Evolutionary conservation across 2,797 vertebrate species (phyloP), one percentile per base, ranked within the genome.

Genomic region (Myioborus miniatus): DNA sequence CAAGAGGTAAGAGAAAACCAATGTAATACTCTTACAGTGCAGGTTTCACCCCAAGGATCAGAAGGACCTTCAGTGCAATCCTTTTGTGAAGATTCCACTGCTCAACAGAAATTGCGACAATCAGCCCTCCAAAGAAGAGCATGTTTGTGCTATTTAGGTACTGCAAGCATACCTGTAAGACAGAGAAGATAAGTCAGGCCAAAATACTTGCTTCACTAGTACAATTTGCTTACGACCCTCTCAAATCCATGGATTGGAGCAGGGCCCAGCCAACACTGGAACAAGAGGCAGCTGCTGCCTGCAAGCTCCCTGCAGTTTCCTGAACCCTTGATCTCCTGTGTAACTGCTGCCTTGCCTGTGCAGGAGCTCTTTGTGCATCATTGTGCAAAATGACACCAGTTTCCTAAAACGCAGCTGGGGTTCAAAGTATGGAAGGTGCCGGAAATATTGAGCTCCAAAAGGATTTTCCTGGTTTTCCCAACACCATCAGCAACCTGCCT

Each of bases 41-140:
- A 29, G 99, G 99, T 70, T 98, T 98, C 74, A 99, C 98, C 22
- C 99, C 99, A 47, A 99, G 98, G 32, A 98, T 70, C 75, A 99
- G 98, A 85, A 99, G 97, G 83, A 99, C 98, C 77, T 97, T 98
- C 93, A 99, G 95, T 4, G 99, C 99, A 29, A 99, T 99, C 91
- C 99, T 99, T 97, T 98, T 99, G 97, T 99, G 99, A 49, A 99
- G 98, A 93, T 99, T 99, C 99, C 99, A 99, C 89, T 98, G 99
- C 83, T 99, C 99, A 84, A 99, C 98, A 1, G 99, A 99, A 63
- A 99, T 98, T 0, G 99, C 99, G 20, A 99, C 98, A 74, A 99
- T 97, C 90, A 99, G 97, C 5, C 99, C 99, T 32, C 99, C 99
- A 68, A 99, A 91, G 90, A 99, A 99, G 92, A 99, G 95, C 98